These are phyloP conservation scores for Cybosia mesomella DNA, from an alignment of 2,888 invertebrate genomes.

Conservation along the genomic window DNA sequence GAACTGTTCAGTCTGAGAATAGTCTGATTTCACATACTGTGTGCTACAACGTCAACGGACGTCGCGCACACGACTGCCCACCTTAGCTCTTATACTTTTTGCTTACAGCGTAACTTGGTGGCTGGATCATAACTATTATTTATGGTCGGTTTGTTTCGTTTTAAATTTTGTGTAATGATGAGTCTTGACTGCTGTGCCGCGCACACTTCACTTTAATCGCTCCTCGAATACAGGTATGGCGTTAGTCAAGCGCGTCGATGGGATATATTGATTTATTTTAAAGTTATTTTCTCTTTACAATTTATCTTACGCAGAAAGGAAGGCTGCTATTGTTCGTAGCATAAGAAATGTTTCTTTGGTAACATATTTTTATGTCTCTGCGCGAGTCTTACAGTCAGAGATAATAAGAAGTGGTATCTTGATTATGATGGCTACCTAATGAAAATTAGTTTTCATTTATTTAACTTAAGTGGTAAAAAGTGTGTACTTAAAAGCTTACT, in stretches of 20 bases:
- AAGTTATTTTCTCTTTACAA: slow-evolving; percentile 7
- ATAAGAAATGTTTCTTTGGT: not conserved
- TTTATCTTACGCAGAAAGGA: not conserved
- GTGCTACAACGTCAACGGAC: slow-evolving; percentile 27
- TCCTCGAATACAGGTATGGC: slow-evolving; percentile 28
- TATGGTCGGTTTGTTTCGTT: slow-evolving; percentile 77
- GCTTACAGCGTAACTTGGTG: slow-evolving; percentile 74
- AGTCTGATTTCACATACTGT: slow-evolving; percentile 37
- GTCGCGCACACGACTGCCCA: slow-evolving; percentile 31
- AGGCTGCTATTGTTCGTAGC: not conserved
- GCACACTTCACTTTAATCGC: slow-evolving; percentile 55
- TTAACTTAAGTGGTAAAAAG: not conserved
- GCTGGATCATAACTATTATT: slow-evolving; percentile 77
- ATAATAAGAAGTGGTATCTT: not conserved
- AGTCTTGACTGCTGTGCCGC: slow-evolving; percentile 56
- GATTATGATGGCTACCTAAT: not conserved
- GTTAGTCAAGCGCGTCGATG: slow-evolving; percentile 28
- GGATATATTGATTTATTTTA: slow-evolving; percentile 27
- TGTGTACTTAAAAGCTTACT: no score
- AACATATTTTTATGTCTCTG: not conserved
- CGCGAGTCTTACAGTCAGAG: not conserved
- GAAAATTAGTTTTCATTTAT: no score
- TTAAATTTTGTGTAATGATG: slow-evolving; percentile 77
- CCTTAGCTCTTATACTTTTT: slow-evolving; percentile 59
- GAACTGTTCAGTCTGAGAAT: slow-evolving; percentile 5